Evolutionary conservation across 2,113 vertebrate species (phyloP), one percentile per base, ranked within the genome.

Genomic region (Perca schrenkii): DNA sequence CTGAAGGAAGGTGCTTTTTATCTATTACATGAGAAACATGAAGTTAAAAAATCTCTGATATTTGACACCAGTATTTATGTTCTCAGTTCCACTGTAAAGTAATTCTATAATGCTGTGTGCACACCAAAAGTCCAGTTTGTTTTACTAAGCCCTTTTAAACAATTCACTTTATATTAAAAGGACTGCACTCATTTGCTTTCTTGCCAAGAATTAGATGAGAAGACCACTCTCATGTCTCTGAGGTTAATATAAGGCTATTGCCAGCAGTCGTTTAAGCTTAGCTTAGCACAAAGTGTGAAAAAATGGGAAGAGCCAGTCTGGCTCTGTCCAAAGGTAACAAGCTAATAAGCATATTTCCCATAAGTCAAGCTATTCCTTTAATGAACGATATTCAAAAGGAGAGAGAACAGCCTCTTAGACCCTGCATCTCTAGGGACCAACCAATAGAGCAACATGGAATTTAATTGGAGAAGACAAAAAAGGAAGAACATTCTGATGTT

Each of bases 381-480:
- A 66, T 21, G 16, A 71, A 54, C 64, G 22, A 63, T 22, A 58
- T 34, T 77, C 60, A 22, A 14, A 66, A 25, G 25, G 16, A 86
- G 36, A 87, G 50, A 46, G 3, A 47, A 22, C 13, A 56, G 2
- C 15, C 19, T 31, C 11, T 40, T 64, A 34, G 10, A 57, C 60
- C 40, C 21, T 57, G 40, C 25, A 34, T 34, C 22, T 15, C 4
- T 8, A 4, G 17, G 43, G 69, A 58, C 19, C 22, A 53, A 40
- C 31, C 53, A 52, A 34, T 5, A 28, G 10, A 80, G 36, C 36
- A 53, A 49, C 14, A 22, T 16, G 21, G 28, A 57, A 72, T 52
- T 15, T 63, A 63, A 71, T 19, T 65, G 46, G 58, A 49, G 50
- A 12, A 25, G 25, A 46, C 31, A 54, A 15, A 22, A 68, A 19